A percentile compares a stretch with the other conserved stretches of the same genome.
Conservation (phyloP, 2,113 vertebrate genomes). For the Alethe castanea region DNA sequence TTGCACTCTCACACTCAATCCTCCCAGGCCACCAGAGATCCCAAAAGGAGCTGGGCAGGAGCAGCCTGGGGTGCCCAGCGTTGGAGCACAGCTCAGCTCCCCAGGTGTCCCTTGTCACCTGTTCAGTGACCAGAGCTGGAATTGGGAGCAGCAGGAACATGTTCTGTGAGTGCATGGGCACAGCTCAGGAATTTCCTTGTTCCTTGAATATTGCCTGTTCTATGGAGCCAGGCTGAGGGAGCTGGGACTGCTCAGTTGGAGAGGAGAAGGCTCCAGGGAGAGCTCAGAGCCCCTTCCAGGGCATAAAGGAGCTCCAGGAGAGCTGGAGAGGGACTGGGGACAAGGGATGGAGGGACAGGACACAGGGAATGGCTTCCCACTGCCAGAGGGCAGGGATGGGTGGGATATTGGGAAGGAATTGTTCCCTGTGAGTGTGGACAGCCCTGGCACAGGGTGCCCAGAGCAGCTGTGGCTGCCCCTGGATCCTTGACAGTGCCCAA, state of each 20-base stretch:
- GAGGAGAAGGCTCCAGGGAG: background rate
- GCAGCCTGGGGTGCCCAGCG: background rate
- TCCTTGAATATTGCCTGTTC: background rate
- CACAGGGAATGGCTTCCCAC: background rate
- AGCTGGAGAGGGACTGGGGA: background rate
- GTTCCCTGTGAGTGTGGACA: background rate
- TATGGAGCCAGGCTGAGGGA: background rate
- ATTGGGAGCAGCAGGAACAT: accelerated
- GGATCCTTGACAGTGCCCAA: background rate
- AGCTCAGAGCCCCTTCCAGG: accelerated
- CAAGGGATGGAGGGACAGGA: background rate
- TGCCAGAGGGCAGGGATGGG: background rate
- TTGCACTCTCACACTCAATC: accelerated
- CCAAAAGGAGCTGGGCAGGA: background rate
- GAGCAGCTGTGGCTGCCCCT: background rate
- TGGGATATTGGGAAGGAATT: background rate
- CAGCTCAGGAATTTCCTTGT: background rate
- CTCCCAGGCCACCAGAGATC: background rate
- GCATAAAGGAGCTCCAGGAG: background rate
- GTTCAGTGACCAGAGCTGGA: background rate
- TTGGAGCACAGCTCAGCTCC: background rate
- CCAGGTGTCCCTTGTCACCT: accelerated
- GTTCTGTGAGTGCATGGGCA: background rate
- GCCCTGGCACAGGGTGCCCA: background rate
- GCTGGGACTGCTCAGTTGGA: background rate